Conservation (phyloP, 2,888 invertebrate genomes). For the Tetranychus piercei region DNA sequence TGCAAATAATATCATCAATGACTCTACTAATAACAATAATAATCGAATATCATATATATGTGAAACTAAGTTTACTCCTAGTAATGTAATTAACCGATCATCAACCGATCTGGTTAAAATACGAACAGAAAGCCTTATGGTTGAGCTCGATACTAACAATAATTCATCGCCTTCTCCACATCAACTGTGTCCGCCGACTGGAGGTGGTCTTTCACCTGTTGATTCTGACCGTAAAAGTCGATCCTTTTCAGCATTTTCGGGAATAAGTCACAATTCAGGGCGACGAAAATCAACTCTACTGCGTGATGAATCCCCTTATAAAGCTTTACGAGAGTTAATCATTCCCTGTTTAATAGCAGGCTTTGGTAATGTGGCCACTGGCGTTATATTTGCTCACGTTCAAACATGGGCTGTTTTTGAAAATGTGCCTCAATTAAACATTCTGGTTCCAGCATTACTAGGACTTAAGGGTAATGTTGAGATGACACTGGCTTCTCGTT, state of each 20-base stretch:
- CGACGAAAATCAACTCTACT: neutral
- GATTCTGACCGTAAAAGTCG: neutral
- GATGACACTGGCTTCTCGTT: conserved; percentile 40
- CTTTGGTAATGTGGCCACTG: conserved; percentile 15
- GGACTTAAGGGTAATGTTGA: conserved; percentile 41
- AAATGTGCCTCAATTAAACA: conserved; percentile 28
- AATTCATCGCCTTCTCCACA: neutral
- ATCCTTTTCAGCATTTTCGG: neutral
- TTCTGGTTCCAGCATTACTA: conserved; percentile 39
- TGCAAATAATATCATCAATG: neutral
- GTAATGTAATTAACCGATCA: neutral
- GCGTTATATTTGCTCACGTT: conserved; percentile 7
- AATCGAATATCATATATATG: neutral
- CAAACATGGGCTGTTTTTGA: conserved; percentile 10
- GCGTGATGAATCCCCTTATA: conserved; percentile 8
- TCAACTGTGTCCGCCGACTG: neutral
- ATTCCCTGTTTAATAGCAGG: conserved; percentile 15
- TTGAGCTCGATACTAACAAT: neutral
- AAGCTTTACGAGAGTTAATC: conserved; percentile 8
- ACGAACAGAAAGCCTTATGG: neutral
- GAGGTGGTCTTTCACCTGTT: neutral
- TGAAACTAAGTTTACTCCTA: neutral
- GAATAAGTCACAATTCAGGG: neutral
- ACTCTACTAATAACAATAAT: neutral
- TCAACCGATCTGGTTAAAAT: neutral